Conservation (phyloP, 2,888 invertebrate species). For the Bombyx huttoni region DNA sequence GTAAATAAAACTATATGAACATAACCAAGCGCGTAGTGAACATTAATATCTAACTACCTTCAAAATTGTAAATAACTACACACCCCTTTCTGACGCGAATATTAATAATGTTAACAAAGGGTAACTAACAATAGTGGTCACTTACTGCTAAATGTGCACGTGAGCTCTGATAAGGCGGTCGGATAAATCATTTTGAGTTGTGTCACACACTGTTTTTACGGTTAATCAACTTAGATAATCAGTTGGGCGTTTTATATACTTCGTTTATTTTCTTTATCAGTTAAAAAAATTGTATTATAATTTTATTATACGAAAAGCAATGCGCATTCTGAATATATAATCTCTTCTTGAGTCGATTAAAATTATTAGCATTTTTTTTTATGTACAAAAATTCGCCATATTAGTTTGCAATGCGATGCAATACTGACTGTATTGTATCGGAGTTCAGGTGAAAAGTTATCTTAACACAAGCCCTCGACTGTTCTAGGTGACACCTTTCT, state of each 20-base stretch:
- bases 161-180: constrained; percentile 3
- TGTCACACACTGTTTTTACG: constrained; percentile 2
- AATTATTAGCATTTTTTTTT: no score
- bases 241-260: not conserved
- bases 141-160: constrained; percentile 1
- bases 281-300: no score
- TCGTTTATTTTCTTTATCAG: not conserved
- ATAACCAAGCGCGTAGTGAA: not conserved
- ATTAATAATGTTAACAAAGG: constrained; percentile 14
- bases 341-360: no score
- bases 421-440: no score
- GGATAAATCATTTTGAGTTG: constrained; percentile 6
- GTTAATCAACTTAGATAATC: not conserved
- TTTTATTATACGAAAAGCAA: no score
- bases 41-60: constrained; percentile 8
- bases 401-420: no score
- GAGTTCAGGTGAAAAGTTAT: no score
- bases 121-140: constrained; percentile 7
- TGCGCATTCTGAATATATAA: no score
- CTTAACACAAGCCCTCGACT: no score
- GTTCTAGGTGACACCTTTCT: no score
- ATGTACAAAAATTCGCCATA: no score
- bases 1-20: constrained; percentile 1
- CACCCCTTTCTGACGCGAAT: constrained; percentile 1
- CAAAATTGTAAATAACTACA: constrained; percentile 5